Conservation (phyloP, 2,888 invertebrate species). For the Beris chalybata region DNA sequence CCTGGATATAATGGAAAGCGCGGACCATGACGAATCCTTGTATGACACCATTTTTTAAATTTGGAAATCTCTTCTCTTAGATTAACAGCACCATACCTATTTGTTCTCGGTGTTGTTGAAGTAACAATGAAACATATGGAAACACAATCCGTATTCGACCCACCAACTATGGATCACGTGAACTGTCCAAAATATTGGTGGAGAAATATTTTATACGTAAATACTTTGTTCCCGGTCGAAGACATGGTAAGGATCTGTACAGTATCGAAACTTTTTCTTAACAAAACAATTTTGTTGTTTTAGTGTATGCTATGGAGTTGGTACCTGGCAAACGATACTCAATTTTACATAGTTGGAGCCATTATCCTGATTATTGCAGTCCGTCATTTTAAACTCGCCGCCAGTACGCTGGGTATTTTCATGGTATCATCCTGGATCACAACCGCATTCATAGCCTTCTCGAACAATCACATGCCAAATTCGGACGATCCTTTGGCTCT, state of each 20-base stretch:
- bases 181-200: conserved; percentile 87
- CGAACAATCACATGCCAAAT: conserved; percentile 76
- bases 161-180: conserved; percentile 76
- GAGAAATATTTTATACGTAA: conserved; percentile 84
- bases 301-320: conserved; percentile 93
- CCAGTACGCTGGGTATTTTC: conserved; percentile 65
- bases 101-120: conserved; percentile 80
- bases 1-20: too few species aligned
- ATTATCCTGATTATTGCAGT: conserved; percentile 78
- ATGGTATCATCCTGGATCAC: conserved; percentile 77
- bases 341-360: conserved; percentile 82
- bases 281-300: conserved; percentile 38
- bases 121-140: conserved; percentile 86
- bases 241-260: conserved; percentile 68
- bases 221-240: conserved; percentile 80
- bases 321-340: conserved; percentile 86
- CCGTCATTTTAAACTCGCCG: conserved; percentile 76
- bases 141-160: conserved; percentile 80
- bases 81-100: conserved; percentile 79
- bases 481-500: conserved; percentile 80
- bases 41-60: too few species aligned
- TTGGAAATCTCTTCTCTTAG: conserved; percentile 53
- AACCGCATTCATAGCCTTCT: conserved; percentile 77
- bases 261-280: not conserved
- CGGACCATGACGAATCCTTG: too few species aligned